Conservation (phyloP, 2,888 invertebrate genomes). For the Sipha maydis region DNA sequence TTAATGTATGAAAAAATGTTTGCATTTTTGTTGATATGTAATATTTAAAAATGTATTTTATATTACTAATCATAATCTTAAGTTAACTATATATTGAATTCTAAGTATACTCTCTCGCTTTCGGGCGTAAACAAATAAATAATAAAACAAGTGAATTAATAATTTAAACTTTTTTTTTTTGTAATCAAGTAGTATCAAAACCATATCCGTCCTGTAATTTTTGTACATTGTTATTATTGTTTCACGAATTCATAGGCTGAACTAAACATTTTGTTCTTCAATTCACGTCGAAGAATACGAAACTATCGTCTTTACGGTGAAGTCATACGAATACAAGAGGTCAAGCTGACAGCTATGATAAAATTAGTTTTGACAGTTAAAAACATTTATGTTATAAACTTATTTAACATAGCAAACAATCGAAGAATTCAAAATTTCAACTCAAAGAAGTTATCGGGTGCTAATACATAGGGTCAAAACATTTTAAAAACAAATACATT, state of each 20-base stretch:
- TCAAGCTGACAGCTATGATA: not conserved
- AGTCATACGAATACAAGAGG: not conserved
- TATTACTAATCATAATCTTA: too few relatives aligned
- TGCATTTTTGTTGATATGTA: too few relatives aligned
- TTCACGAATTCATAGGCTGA: not conserved
- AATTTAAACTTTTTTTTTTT: not conserved
- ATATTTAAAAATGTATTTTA: too few relatives aligned
- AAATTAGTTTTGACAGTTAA: not conserved
- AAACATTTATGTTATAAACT: not conserved
- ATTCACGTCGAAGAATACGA: not conserved
- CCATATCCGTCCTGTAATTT: not conserved
- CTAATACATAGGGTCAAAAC: not conserved
- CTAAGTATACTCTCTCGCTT: too few relatives aligned
- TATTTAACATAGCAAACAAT: not conserved
- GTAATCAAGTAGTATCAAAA: not conserved
- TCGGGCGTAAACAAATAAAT: too few relatives aligned
- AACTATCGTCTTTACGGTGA: not conserved
- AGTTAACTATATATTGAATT: too few relatives aligned
- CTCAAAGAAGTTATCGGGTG: not conserved
- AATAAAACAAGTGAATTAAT: too few relatives aligned
- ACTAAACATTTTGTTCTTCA: not conserved
- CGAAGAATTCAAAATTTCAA: not conserved
- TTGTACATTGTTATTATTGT: not conserved
- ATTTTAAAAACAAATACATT: not conserved
- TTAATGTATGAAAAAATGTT: too few relatives aligned